Base-by-base conservation (phyloP, 2,113 vertebrate species). In the Cygnus atratus region DNA sequence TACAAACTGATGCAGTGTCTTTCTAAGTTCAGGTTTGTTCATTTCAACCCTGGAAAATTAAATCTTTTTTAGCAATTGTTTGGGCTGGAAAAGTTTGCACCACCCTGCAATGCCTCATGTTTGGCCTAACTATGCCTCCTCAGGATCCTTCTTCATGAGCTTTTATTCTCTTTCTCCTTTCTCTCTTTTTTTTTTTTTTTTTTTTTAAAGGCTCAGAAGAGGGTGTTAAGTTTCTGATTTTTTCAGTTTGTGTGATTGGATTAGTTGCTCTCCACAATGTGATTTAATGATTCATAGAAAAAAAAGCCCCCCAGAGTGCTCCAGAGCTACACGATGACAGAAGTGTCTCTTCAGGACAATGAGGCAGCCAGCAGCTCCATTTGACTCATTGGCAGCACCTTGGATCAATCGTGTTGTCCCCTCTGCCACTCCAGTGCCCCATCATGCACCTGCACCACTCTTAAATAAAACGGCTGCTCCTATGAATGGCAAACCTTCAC, bases 291-390 rank as follows among this genome's bases (percentile, higher is more conserved):
- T n/a, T 26, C 25, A 61, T 68, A 84, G 52, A 41, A 77, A 85
- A 78, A 33, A 33, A 87, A 50, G 9, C 13, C 17, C 72, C n/a
- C 72, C 14, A 13, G 24, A 35, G 33, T 0, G 0, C 44, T 67
- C 41, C n/a, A 78, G 29, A 88, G 26, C 22, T 39, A 33, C 0
- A 1, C 1, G 10, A 2, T 9, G 15, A 71, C 5, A 33, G 10
- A 82, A 43, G 26, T 3, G 83, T 89, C 61, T 82, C 37, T 63
- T 50, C 48, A 87, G 16, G 0, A 0, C 43, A 21, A 74, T 8
- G 33, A 81, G 39, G 2, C 62, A 83, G 22, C 1, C 0, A 74
- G 41, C 62, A 29, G 33, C 52, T 76, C 68, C 5, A 0, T 58
- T 75, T 1, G 1, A 68, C n/a, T 72, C 37, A 63, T 35, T 17